A percentile compares a stretch with the other conserved stretches of the same genome.
Conservation (phyloP, 37 sponge, comb jelly and placozoan genomes). For the Petrosia ficiformis region DNA sequence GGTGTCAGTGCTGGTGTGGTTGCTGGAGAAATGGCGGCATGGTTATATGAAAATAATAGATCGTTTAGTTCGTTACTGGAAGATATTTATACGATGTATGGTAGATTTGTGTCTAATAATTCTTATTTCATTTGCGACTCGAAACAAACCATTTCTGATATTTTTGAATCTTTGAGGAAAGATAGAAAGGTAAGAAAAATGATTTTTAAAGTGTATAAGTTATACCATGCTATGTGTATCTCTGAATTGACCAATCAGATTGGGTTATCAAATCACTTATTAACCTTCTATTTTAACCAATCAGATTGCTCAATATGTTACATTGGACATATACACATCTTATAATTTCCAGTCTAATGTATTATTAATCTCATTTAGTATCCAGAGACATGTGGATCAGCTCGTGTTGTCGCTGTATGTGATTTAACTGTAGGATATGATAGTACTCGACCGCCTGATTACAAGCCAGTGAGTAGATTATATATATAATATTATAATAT, state of each 20-base stretch:
- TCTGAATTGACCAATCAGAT: background rate
- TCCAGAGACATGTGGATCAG: slow-evolving; percentile 51
- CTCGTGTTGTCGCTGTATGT: slow-evolving; percentile 53
- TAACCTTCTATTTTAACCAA: too few relatives aligned
- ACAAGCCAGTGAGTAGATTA: slow-evolving; percentile 62
- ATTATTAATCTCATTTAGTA: slow-evolving; percentile 44
- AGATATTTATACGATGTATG: slow-evolving; percentile 79
- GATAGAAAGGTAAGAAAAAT: slow-evolving; percentile 47
- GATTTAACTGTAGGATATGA: slow-evolving; percentile 97
- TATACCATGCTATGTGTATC: too few relatives aligned
- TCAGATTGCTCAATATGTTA: too few relatives aligned
- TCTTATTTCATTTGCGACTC: slow-evolving; percentile 84
- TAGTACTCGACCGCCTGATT: slow-evolving; percentile 67
- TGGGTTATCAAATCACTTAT: background rate
- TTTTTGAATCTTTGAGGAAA: slow-evolving; percentile 65
- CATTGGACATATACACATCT: background rate
- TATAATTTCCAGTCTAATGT: background rate
- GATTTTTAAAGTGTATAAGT: background rate
- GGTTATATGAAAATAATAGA: slow-evolving; percentile 59
- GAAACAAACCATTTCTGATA: slow-evolving; percentile 39
- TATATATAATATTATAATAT: background rate
- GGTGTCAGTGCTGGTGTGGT: slow-evolving; percentile 90
- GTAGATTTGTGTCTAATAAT: slow-evolving; percentile 58
- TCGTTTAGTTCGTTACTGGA: slow-evolving; percentile 74
- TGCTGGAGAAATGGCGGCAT: slow-evolving; percentile 74